Conservation (phyloP, 1,140 invertebrate genomes). For the Drosophila albomicans region DNA sequence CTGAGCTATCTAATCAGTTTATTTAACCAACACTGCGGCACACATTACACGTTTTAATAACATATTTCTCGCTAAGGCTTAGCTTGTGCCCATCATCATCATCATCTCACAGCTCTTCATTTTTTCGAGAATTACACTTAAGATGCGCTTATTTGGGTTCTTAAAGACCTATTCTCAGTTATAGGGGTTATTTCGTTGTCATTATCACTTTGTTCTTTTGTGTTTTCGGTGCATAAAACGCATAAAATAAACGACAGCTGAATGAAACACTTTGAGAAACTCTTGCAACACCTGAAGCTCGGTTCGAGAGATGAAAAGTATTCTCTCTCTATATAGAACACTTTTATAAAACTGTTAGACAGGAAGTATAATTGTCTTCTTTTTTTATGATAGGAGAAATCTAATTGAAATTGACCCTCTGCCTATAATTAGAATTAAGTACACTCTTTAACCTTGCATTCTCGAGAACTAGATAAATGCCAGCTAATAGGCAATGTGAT, state of each 20-base stretch:
- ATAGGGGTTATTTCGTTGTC: slow-evolving; percentile 20
- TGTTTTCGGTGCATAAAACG: not conserved
- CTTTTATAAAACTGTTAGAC: not conserved
- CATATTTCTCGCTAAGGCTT: slow-evolving; percentile 13
- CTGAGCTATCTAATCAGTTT: slow-evolving; percentile 28
- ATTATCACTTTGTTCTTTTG: slow-evolving; percentile 9
- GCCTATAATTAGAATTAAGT: not conserved
- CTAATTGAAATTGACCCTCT: not conserved
- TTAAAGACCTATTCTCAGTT: slow-evolving; percentile 1
- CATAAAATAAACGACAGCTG: not conserved
- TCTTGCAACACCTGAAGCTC: not conserved
- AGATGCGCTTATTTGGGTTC: slow-evolving; percentile 22
- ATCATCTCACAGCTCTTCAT: not conserved
- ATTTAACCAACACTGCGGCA: slow-evolving; percentile 7
- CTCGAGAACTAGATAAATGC: not conserved
- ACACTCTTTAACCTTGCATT: not conserved
- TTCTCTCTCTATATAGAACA: not conserved
- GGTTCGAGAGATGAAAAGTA: no score
- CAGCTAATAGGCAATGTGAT: not conserved
- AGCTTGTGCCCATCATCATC: slow-evolving; percentile 17
- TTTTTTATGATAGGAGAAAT: slow-evolving; percentile 1
- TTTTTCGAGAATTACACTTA: slow-evolving; percentile 14
- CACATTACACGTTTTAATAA: slow-evolving; percentile 17
- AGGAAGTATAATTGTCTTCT: not conserved
- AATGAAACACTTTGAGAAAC: slow-evolving; percentile 4